Conservation (phyloP, 2,888 invertebrate species). For the Bugulina stolonifera region DNA sequence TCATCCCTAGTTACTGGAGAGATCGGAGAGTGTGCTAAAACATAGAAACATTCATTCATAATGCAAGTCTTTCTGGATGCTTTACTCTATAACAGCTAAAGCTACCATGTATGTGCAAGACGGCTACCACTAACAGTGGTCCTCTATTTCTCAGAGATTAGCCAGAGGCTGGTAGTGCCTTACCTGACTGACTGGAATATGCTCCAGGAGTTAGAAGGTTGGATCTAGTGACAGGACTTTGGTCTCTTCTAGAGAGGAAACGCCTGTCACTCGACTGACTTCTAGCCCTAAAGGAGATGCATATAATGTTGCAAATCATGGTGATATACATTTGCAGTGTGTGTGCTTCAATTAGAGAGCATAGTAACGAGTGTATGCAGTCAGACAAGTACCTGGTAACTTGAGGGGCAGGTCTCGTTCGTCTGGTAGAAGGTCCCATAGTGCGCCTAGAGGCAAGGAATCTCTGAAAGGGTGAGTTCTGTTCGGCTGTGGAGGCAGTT, state of each 20-base stretch:
- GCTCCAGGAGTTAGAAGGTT: not conserved
- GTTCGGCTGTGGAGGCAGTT: too few species aligned
- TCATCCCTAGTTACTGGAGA: conserved; percentile 16
- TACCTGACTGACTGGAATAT: not conserved
- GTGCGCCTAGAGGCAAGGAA: conserved; percentile 3
- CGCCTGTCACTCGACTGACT: conserved; percentile 8
- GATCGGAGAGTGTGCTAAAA: not conserved
- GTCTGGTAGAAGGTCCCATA: not conserved
- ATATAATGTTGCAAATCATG: not conserved
- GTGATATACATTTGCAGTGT: not conserved
- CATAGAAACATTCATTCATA: too few species aligned
- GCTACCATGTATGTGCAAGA: too few species aligned
- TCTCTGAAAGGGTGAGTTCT: conserved; percentile 9
- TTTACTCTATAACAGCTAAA: too few species aligned
- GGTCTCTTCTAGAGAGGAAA: not conserved
- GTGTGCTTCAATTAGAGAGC: not conserved
- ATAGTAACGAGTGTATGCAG: not conserved
- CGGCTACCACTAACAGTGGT: too few species aligned
- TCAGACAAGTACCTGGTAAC: conserved; percentile 6
- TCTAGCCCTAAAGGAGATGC: not conserved
- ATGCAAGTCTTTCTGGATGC: too few species aligned
- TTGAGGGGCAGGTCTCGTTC: not conserved
- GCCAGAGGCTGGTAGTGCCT: too few species aligned
- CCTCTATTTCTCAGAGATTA: too few species aligned
- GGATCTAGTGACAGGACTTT: not conserved